Percentiles rank a stretch among this genome's conserved stretches.
Conservation (phyloP, 1,140 invertebrate species). For the Eulimnadia texana region DNA sequence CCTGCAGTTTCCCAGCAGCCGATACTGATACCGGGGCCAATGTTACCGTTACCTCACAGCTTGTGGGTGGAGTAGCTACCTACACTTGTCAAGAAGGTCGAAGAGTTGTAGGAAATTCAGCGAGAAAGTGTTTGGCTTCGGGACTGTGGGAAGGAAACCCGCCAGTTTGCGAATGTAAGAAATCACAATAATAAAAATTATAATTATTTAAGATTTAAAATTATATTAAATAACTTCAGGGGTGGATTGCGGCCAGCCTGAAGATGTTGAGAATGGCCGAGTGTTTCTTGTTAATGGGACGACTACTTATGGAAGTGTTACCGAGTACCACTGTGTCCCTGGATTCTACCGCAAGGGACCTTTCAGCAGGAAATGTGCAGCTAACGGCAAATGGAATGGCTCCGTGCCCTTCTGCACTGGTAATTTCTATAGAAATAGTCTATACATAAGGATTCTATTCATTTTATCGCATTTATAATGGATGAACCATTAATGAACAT, state of each 20-base stretch:
- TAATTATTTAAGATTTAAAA: too few relatives aligned
- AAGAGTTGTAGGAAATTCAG: constrained; percentile 59
- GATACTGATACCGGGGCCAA: constrained; percentile 39
- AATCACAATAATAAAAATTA: constrained; percentile 4
- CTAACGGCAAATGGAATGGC: constrained; percentile 67
- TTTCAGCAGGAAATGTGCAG: constrained; percentile 63
- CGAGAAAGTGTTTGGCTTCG: constrained; percentile 54
- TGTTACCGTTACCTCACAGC: constrained; percentile 44
- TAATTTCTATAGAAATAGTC: constrained; percentile 22
- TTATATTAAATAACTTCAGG: too few relatives aligned
- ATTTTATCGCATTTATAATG: neutral
- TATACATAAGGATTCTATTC: neutral
- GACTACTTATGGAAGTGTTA: constrained; percentile 58
- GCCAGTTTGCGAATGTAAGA: constrained; percentile 67
- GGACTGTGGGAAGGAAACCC: constrained; percentile 66
- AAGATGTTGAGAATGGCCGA: constrained; percentile 62
- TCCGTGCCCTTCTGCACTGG: constrained; percentile 59
- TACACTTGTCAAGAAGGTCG: constrained; percentile 71
- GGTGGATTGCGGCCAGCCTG: constrained; percentile 65
- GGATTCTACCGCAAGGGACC: constrained; percentile 65
- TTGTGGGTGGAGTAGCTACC: constrained; percentile 56
- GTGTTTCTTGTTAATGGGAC: constrained; percentile 71
- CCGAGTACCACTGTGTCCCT: constrained; percentile 77
- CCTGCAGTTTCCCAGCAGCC: constrained; percentile 45
- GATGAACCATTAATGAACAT: constrained; percentile 17